A percentile compares a stretch with the other conserved stretches of the same genome.
phyloP scores from a whole-genome alignment of 2,113 vertebrate species.

The Erythrolamprus reginae region DNA sequence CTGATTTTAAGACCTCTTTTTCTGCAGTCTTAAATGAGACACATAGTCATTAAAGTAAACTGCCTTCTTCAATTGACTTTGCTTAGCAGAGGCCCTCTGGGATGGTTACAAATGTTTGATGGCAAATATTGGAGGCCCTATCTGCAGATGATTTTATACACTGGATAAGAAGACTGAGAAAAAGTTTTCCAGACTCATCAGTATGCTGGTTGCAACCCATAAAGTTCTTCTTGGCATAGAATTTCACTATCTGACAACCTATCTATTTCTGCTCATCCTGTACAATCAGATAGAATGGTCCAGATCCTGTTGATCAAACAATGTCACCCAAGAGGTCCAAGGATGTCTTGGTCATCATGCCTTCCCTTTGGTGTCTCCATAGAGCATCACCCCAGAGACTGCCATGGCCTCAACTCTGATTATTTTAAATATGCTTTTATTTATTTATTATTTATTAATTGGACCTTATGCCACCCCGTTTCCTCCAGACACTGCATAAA shows the following conservation, averaged over 20 bases:
- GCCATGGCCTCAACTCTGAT: background rate
- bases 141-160: background rate
- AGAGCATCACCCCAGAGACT: background rate
- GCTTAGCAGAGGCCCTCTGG: background rate
- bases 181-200: background rate
- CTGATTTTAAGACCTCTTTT: background rate
- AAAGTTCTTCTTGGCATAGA: background rate
- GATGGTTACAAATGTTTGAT: background rate
- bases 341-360: background rate
- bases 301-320: background rate
- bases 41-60: background rate
- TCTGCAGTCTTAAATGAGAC: background rate
- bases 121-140: background rate
- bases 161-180: background rate
- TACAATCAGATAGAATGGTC: background rate
- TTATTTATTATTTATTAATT: too few relatives aligned
- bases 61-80: background rate
- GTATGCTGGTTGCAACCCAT: background rate
- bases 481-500: background rate
- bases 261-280: background rate
- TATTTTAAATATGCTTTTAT: background rate
- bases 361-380: background rate
- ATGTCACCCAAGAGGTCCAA: background rate
- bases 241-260: background rate
- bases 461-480: too few relatives aligned